Percentiles rank a stretch among this genome's conserved stretches.
These are phyloP conservation scores for Mythimna impura DNA, from an alignment of 2,888 invertebrate genomes.

Conservation along the genomic window DNA sequence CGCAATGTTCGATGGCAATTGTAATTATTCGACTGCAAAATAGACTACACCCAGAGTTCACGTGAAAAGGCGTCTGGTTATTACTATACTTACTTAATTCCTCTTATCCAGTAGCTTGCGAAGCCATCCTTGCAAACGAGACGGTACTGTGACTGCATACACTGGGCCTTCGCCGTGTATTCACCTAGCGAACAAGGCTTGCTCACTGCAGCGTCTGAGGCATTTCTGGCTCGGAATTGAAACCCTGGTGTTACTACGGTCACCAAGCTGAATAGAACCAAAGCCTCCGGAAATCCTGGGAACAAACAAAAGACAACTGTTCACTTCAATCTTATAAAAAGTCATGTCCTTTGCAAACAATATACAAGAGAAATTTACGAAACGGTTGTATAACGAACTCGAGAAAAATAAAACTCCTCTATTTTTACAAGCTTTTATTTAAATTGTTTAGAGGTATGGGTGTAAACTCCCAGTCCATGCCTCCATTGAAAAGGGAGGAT, in stretches of 20 bases:
- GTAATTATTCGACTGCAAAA: no score
- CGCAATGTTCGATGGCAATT: no score
- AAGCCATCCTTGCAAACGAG: slow-evolving; percentile 78
- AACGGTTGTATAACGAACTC: neutral
- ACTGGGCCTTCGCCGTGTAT: slow-evolving; percentile 70
- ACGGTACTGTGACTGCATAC: slow-evolving; percentile 66
- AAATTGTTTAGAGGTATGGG: no score
- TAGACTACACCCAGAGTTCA: no score
- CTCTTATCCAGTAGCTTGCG: slow-evolving; percentile 74
- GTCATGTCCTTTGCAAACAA: neutral
- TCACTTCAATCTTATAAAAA: neutral
- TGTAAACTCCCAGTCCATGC: no score
- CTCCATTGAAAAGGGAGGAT: no score
- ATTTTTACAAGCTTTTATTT: no score
- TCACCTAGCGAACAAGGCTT: slow-evolving; percentile 76
- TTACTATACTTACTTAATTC: slow-evolving; percentile 72
- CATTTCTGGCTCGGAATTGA: slow-evolving; percentile 69
- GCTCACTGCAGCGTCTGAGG: slow-evolving; percentile 62
- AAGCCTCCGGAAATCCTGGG: slow-evolving; percentile 64
- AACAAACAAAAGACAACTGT: slow-evolving; percentile 51
- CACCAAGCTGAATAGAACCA: slow-evolving; percentile 71
- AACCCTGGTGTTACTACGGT: slow-evolving; percentile 72
- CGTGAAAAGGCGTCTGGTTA: no score
- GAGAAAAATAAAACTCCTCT: neutral
- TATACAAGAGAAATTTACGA: neutral